Percentiles rank a stretch among this genome's conserved stretches.
Evolutionary conservation across 2,888 invertebrate genomes (phyloP).

Genomic region (Phaonia tiefii): DNA sequence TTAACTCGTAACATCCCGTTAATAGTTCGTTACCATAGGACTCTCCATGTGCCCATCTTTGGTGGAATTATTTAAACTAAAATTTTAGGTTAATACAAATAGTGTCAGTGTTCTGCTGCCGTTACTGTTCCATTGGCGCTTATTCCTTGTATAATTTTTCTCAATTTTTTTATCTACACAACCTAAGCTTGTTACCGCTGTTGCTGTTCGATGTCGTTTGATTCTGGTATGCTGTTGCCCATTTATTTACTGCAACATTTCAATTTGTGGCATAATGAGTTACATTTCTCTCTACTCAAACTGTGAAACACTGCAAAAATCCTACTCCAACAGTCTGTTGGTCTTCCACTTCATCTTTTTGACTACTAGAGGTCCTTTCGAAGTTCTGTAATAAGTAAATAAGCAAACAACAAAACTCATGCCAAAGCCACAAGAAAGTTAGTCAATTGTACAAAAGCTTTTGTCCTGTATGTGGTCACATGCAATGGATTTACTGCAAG

Average conservation of each 20-base stretch:
- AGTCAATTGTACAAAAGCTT: constrained; percentile 27
- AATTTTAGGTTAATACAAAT: constrained; percentile 31
- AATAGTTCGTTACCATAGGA: too few relatives aligned
- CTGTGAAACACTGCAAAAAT: constrained; percentile 50
- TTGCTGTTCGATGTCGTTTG: constrained; percentile 26
- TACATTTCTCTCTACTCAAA: constrained; percentile 71
- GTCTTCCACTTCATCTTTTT: constrained; percentile 13
- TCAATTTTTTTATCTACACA: too few relatives aligned
- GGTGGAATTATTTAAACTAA: constrained; percentile 22
- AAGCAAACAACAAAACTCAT: constrained; percentile 56
- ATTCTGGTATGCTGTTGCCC: constrained; percentile 69
- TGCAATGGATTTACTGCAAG: constrained; percentile 36
- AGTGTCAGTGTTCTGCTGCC: constrained; percentile 16
- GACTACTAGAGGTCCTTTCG: constrained; percentile 45
- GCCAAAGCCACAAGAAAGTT: constrained; percentile 37
- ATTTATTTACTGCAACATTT: constrained; percentile 78
- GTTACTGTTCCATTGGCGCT: background rate
- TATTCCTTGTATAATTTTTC: too few relatives aligned
- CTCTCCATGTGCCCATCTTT: too few relatives aligned
- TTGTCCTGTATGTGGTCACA: constrained; percentile 33
- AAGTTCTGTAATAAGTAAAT: constrained; percentile 54
- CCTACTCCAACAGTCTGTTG: background rate
- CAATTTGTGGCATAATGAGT: constrained; percentile 80
- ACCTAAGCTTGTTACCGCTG: background rate
- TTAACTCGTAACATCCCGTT: too few relatives aligned